Evolutionary conservation across 1,140 invertebrate genomes (phyloP).

Genomic region (Halotydeus destructor): DNA sequence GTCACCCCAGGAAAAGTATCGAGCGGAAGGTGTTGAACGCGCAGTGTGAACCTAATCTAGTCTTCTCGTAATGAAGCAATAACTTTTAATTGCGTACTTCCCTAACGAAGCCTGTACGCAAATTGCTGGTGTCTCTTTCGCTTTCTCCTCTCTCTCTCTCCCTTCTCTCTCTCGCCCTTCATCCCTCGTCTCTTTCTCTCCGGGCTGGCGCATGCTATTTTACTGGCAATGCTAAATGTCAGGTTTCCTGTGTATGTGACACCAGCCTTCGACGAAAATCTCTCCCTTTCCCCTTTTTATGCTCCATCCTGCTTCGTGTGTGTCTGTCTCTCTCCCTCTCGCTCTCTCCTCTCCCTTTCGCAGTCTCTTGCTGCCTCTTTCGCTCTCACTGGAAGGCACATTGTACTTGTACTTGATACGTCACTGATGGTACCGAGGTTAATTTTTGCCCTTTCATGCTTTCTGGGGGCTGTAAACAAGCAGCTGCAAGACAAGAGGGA

Average conservation of each 20-base stretch:
- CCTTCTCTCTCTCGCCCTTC: neutral
- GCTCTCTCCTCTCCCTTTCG: neutral
- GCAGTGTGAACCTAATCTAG: neutral
- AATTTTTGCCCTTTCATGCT: neutral
- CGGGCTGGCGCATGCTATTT: neutral
- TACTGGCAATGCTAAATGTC: neutral
- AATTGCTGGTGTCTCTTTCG: neutral
- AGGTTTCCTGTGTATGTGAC: neutral
- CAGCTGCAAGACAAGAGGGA: neutral
- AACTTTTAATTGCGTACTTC: neutral
- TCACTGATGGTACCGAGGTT: neutral
- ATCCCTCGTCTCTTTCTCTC: neutral
- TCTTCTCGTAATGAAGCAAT: neutral
- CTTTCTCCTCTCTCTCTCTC: neutral
- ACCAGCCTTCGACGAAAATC: neutral
- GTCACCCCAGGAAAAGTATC: neutral
- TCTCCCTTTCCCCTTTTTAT: too few species aligned
- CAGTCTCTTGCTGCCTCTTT: neutral
- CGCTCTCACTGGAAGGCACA: neutral
- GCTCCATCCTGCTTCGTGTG: neutral
- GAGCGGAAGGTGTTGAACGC: neutral
- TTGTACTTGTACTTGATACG: neutral
- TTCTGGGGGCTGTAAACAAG: neutral
- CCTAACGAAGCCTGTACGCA: neutral
- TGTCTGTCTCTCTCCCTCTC: conserved; percentile 1